Evolutionary conservation across 2,888 invertebrate species (phyloP), one percentile per base, ranked within the genome.

Genomic region (Carcina quercana): DNA sequence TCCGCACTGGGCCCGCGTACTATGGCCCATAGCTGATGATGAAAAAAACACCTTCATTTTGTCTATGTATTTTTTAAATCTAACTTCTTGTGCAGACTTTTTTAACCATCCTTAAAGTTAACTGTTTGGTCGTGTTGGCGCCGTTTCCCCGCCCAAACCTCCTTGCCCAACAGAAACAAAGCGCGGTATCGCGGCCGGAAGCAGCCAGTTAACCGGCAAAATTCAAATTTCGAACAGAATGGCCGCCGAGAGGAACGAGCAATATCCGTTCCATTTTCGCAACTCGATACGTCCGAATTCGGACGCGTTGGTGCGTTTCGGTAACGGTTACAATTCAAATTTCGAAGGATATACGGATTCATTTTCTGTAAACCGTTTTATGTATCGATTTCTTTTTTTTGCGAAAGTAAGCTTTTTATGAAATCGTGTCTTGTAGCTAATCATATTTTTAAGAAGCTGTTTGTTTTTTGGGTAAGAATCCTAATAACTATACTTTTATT

Each of bases 241-340:
- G 72, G 66, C 67, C 57, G 59, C 51, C 56, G 66, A 74, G 74
- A 74, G 74, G 76, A 75, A 76, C 75, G 64, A 66, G 74, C 76
- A 71, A 79, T 80, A 79, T 83, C 83, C 83, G 83, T 78, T 82
- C 79, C 60, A 74, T 69, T 83, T 83, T 82, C 80, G 83, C 83
- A 83, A 82, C 60, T 50, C 44, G 43, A 57, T 57, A 52, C 56
- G 59, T 64, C 63, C 63, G 62, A 61, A 63, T 60, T 59, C 57
- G 65, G 56, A 58, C 53, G 74, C 75, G 73, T 64, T 74, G 69
- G 65, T 61, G 71, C 74, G 75, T 72, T 70, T 57, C 68, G 57
- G 53, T 60, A n/a, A 63, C 64, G 61, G 55, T 63, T 53, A 56
- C 47, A 42, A 57, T 59, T 58, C 47, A 42, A 63, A 65, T 61